Evolutionary conservation across 1,140 invertebrate genomes (phyloP).

Genomic region (Cheumatopsyche charites): DNA sequence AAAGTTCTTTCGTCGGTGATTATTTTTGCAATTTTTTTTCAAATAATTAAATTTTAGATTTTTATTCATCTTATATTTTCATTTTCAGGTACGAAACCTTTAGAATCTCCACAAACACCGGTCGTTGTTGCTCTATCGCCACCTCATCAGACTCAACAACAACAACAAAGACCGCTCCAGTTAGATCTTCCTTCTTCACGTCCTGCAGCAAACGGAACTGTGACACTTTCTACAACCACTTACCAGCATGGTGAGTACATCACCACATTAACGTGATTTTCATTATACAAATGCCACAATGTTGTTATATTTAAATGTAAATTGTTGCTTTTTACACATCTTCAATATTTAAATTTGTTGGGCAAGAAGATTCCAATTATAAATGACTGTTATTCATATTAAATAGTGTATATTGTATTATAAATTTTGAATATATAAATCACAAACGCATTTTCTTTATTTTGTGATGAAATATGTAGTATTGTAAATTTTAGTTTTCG

Average conservation of each 20-base stretch:
- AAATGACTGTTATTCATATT: background rate
- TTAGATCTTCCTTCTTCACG: constrained; percentile 63
- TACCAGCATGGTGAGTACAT: constrained; percentile 48
- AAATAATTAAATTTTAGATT: background rate
- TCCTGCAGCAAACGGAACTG: constrained; percentile 63
- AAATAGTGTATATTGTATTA: constrained; percentile 7
- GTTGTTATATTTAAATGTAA: constrained; percentile 22
- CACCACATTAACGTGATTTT: constrained; percentile 44
- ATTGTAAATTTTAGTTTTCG: constrained; percentile 15
- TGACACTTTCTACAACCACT: constrained; percentile 41
- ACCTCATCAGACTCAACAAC: constrained; percentile 53
- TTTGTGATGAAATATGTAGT: background rate
- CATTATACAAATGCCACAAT: constrained; percentile 4
- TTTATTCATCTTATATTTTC: background rate
- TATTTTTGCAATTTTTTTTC: constrained; percentile 6
- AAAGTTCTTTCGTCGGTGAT: constrained; percentile 83
- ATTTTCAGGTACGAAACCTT: constrained; percentile 70
- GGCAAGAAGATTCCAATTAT: constrained; percentile 13
- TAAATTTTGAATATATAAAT: constrained; percentile 9
- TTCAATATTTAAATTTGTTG: constrained; percentile 12
- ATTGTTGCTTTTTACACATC: constrained; percentile 26
- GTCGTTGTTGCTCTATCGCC: constrained; percentile 62
- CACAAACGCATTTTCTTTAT: constrained; percentile 9
- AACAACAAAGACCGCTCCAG: constrained; percentile 52
- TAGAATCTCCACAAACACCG: constrained; percentile 84